Evolutionary conservation across 2,888 invertebrate species (phyloP), one percentile per base, ranked within the genome.

Genomic region (Calameuta pallipes): DNA sequence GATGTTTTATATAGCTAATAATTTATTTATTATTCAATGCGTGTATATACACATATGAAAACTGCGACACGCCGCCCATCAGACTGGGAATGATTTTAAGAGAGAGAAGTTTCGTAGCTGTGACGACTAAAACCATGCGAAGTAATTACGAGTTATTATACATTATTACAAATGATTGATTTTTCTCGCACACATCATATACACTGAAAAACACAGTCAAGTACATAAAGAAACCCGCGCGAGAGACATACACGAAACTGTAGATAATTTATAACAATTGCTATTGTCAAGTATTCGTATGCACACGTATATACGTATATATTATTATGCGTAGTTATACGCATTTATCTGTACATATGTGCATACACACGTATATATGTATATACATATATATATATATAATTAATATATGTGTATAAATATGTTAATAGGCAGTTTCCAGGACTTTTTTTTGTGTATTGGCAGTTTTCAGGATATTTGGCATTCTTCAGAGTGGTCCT

Each of bases 221-320:
- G 56, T 23, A 56, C 23, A 9, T 9, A 23, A 23, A 9, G 9
- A 23, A 15, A 56, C 9, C 9, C 23, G 56, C 56, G 56, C 56
- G 56, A 85, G 82, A 85, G 81, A 82, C 80, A 82, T 83, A 83
- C 82, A 84, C 80, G 82, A 80, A 82, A 82, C 84, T 91, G 91
- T 91, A 91, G 91, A 91, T 91, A 91, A 90, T 88, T 89, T 86
- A 86, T 91, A 90, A 89, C 87, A 88, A 89, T 89, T 86, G 89
- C 89, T 89, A 90, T 88, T 89, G 89, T 89, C 89, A 87, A 89
- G 85, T 90, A 89, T 87, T 87, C 83, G 81, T 87, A 87, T 83
- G 84, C 81, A 83, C 82, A 85, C 85, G 84, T 82, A 82, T 84
- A 79, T 76, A 79, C 79, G 77, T 56, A 56, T 56, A 56, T 56